phyloP scores from a whole-genome alignment of 2,797 vertebrate genomes.

The Chelonia mydas region DNA sequence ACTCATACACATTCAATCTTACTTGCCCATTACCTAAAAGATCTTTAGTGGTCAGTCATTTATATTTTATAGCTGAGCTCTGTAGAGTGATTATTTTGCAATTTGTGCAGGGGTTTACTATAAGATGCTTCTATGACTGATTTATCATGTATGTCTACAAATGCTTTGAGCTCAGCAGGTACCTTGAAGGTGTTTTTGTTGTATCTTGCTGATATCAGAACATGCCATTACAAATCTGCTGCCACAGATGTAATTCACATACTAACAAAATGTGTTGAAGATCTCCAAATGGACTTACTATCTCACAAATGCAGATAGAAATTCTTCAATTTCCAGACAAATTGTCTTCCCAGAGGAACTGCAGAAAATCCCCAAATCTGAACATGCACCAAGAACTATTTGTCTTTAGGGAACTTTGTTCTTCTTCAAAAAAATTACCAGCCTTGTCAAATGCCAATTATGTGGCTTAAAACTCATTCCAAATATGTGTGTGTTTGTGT shows the following conservation, averaged over 20 bases:
- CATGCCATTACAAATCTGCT: background rate
- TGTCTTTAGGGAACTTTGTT: background rate
- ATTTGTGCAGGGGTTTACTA: background rate
- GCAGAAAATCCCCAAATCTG: background rate
- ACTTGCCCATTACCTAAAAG: background rate
- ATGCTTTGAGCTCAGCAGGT: background rate
- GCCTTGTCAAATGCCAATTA: background rate
- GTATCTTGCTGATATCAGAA: conserved; percentile 26
- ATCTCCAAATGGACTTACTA: conserved; percentile 1
- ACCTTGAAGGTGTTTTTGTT: background rate
- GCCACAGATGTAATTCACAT: background rate
- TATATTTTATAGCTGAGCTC: background rate
- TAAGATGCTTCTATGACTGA: background rate
- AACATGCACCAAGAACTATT: background rate
- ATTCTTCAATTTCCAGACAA: background rate
- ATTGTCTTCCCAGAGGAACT: background rate
- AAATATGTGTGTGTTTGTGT: background rate
- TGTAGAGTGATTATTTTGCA: background rate
- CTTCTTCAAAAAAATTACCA: background rate
- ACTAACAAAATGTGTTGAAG: background rate
- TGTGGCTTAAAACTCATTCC: background rate
- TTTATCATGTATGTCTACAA: background rate
- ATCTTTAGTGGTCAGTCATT: background rate
- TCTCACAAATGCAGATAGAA: conserved; percentile 12
- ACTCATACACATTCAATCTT: background rate